Evolutionary conservation across 2,113 vertebrate species (phyloP), one percentile per base, ranked within the genome.

Genomic region (Onychostoma macrolepis): DNA sequence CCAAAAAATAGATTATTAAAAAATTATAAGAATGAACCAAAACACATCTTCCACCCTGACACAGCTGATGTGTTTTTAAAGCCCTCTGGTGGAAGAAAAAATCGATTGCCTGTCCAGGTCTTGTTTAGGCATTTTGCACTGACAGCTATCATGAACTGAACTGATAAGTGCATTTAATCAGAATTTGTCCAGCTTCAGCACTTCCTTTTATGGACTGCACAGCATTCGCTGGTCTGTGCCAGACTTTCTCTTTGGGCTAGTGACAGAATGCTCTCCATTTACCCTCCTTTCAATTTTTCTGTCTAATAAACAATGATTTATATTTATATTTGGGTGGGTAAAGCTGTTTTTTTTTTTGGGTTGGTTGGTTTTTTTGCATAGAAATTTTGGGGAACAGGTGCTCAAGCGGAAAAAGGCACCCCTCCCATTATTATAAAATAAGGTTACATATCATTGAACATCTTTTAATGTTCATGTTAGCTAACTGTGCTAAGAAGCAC

Each of bases 111-210:
- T 58, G 21, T 58, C 53, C 19, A 24, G 21, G 19, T 24, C 53
- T 58, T 56, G 19, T 56, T 58, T 24, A 7, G 53, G 53, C 7
- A 58, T 58, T 58, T 21, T 58, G 53, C 21, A 58, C 53, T 9
- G 61, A 82, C 72, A 85, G 84, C 72, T 65, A 41, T 88, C 48
- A 69, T 71, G 26, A 5, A 38, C 26, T 48, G 17, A 12, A 83
- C 12, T 11, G 50, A 76, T 6, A 24, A 56, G 43, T 84, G 81
- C 81, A 76, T 81, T 83, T 80, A 80, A 89, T 89, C 83, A 87
- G 82, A 61, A 83, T 83, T 88, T 74, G 79, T 61, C 81, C 83
- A 82, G 85, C 83, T 85, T 90, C 87, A 90, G 87, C 89, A 90
- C 77, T 72, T 83, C 85, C 61, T 76, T 58, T 21, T 24, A 28